phyloP scores from a whole-genome alignment of 2,888 invertebrate species.

The Phengaris alcon region DNA sequence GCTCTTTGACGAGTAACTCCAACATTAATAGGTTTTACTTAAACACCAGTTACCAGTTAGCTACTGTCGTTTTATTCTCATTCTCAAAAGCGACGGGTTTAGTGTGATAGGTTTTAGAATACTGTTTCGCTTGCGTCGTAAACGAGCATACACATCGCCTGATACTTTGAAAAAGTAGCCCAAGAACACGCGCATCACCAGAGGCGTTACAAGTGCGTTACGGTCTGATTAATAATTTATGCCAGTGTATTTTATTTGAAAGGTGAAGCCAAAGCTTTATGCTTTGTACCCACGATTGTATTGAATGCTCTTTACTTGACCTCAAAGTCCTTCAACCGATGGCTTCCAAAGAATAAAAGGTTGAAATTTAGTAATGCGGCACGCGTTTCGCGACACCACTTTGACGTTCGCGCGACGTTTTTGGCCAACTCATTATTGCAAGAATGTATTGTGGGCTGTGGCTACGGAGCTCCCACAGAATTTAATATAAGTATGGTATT shows the following conservation, averaged over 20 bases:
- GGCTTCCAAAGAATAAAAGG: not conserved
- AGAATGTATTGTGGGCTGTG: slow-evolving; percentile 51
- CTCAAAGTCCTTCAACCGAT: slow-evolving; percentile 27
- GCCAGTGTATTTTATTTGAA: not conserved
- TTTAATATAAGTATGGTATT: slow-evolving; percentile 8
- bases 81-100: too few relatives aligned
- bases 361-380: slow-evolving; percentile 48
- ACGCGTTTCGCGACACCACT: slow-evolving; percentile 42
- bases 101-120: too few relatives aligned
- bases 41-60: not conserved
- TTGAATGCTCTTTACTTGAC: slow-evolving; percentile 27
- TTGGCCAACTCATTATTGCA: slow-evolving; percentile 57
- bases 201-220: not conserved
- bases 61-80: not conserved
- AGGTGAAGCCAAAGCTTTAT: not conserved
- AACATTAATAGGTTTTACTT: not conserved
- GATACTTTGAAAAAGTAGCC: not conserved
- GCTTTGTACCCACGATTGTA: slow-evolving; percentile 1
- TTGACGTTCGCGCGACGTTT: slow-evolving; percentile 55
- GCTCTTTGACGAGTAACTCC: not conserved
- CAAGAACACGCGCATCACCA: not conserved
- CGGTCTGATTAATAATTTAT: not conserved
- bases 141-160: not conserved
- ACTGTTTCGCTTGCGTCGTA: not conserved
- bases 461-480: slow-evolving; percentile 7